Evolutionary conservation across 2,888 invertebrate genomes (phyloP), one percentile per base, ranked within the genome.

Genomic region (Diarsia mendica): DNA sequence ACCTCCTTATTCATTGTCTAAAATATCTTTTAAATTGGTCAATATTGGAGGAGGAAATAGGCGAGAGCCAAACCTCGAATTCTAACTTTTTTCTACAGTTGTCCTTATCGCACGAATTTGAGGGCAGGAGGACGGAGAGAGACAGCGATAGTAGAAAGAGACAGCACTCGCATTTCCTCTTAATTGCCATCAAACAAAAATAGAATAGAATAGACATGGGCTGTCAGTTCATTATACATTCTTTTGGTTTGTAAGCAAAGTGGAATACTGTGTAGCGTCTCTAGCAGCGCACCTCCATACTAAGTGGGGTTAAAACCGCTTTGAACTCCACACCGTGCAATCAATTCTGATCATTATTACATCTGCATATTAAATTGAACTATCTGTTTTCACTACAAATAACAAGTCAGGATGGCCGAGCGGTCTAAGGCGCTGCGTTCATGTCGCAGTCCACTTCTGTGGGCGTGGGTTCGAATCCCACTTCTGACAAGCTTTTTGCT

Each of bases 341-440:
- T 58, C 18, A 23, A 67, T n/a, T 67, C 9, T 33, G 20, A 68
- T 4, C 10, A 13, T 44, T 55, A 23, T 28, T 68, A 46, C 5
- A 33, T 33, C n/a, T 67, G 18, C 9, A 48, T n/a, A 48, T 1
- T 39, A 39, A 39, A 58, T 9, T 49, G 33, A 72, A 68, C 4
- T n/a, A 55, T 55, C 1, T 20, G 23, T 72, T 66, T 73, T 23
- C 48, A 6, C 39, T 13, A 6, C 0, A 13, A 11, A 23, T 23
- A 15, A 68, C n/a, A 68, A 53, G 67, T 71, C 70, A 65, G 70
- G 70, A 71, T 71, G 70, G 70, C 70, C 70, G 69, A 68, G 58
- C 46, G 69, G 61, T 69, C 61, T 69, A 69, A 67, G 55, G 67
- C 55, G 67, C 67, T 67, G 67, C 67, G 67, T 67, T 67, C 63